Percentiles rank a stretch among this genome's conserved stretches.
Conservation (phyloP, 2,888 invertebrate species). For the Melanargia galathea region DNA sequence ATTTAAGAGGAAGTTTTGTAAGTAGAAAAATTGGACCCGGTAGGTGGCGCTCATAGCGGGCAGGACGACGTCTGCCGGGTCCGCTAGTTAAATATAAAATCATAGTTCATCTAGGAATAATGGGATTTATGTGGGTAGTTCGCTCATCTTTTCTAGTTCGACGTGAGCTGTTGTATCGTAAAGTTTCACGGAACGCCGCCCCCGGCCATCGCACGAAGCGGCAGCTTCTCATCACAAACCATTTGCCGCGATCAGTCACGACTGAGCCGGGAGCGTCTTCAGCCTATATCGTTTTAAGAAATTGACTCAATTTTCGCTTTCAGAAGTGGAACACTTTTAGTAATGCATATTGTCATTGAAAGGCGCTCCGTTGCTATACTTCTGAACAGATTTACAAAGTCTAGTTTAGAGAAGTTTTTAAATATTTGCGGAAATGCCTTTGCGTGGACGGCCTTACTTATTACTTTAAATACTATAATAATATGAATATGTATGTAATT, state of each 20-base stretch:
- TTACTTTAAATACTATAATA: too few relatives aligned
- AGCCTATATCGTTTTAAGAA: slow-evolving; percentile 64
- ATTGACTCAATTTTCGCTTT: slow-evolving; percentile 58
- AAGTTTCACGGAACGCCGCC: slow-evolving; percentile 62
- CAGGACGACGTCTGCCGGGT: too few relatives aligned
- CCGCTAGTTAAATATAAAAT: too few relatives aligned
- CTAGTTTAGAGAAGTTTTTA: too few relatives aligned
- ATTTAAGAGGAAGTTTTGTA: too few relatives aligned
- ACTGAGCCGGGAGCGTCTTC: slow-evolving; percentile 32
- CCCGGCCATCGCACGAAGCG: slow-evolving; percentile 51
- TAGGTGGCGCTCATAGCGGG: too few relatives aligned
- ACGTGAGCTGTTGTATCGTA: slow-evolving; percentile 48
- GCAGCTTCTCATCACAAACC: slow-evolving; percentile 59
- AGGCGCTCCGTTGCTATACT: background rate
- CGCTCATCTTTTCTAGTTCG: slow-evolving; percentile 27
- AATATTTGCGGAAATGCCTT: too few relatives aligned
- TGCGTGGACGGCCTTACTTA: too few relatives aligned
- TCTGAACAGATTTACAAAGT: background rate
- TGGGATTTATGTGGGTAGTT: slow-evolving; percentile 27
- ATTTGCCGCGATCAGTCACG: slow-evolving; percentile 73
- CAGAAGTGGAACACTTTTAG: slow-evolving; percentile 13
- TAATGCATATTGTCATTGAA: slow-evolving; percentile 9
- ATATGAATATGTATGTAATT: too few relatives aligned
- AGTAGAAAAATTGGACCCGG: too few relatives aligned
- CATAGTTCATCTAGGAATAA: background rate